Evolutionary conservation across 2,113 vertebrate genomes (phyloP).

Genomic region (Hipposideros armiger): DNA sequence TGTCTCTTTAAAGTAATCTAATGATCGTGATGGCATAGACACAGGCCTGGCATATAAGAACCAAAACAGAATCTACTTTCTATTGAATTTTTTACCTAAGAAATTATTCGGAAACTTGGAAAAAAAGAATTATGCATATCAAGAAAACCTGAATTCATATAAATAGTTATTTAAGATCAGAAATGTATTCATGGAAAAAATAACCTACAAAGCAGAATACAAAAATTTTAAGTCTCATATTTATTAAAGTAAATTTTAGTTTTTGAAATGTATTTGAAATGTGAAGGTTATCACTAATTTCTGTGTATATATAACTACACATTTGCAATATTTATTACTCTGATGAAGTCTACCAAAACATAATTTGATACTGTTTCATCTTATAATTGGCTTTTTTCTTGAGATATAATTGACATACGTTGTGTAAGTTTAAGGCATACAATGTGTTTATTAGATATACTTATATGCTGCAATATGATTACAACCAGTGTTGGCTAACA

Average conservation of each 20-base stretch:
- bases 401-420: background rate
- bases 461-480: background rate
- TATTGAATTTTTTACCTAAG: constrained; percentile 57
- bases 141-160: constrained; percentile 31
- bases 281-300: background rate
- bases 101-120: background rate
- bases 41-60: background rate
- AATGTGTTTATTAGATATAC: background rate
- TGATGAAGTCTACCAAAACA: background rate
- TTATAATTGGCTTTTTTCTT: background rate
- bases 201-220: constrained; percentile 42
- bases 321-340: background rate
- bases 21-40: background rate
- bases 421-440: background rate
- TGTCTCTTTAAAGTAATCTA: background rate
- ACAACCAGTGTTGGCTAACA: background rate
- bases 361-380: background rate
- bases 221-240: constrained; percentile 25
- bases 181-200: constrained; percentile 66
- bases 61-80: background rate
- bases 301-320: background rate
- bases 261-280: constrained; percentile 41
- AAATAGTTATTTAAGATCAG: constrained; percentile 49
- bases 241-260: constrained; percentile 49
- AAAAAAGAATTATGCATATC: constrained; percentile 6